phyloP scores from a whole-genome alignment of 2,888 invertebrate species.

The Tipula lateralis region DNA sequence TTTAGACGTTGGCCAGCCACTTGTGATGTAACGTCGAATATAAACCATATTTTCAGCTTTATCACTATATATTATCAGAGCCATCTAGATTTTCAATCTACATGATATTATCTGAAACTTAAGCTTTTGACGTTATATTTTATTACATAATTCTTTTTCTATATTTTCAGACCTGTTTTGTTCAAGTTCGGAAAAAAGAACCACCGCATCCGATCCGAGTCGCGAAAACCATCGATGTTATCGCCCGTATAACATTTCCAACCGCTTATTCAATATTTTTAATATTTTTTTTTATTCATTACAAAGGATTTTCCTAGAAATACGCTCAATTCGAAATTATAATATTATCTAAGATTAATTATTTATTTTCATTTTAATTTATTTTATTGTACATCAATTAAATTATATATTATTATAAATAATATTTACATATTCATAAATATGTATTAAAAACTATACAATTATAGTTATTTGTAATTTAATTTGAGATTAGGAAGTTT shows the following conservation, averaged over 20 bases:
- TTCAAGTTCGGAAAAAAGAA: constrained; percentile 85
- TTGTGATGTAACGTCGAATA: no score
- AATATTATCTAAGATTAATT: background rate
- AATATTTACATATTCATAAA: background rate
- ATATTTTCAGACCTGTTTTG: constrained; percentile 66
- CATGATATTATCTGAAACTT: no score
- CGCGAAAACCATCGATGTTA: constrained; percentile 91
- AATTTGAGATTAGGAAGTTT: background rate
- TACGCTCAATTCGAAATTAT: constrained; percentile 19
- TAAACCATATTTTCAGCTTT: no score
- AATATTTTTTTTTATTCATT: constrained; percentile 92
- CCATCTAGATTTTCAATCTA: no score
- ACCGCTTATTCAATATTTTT: constrained; percentile 89
- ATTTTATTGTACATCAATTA: background rate
- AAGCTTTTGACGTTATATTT: no score
- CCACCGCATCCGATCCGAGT: constrained; percentile 89
- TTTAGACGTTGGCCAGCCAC: no score
- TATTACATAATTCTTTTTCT: background rate
- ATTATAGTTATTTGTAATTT: background rate
- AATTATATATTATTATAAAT: background rate
- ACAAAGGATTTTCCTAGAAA: constrained; percentile 67
- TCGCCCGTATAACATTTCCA: constrained; percentile 90
- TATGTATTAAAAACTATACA: background rate
- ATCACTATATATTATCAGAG: no score
- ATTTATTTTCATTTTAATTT: background rate